phyloP scores from a whole-genome alignment of 2,113 vertebrate genomes.

The Salminus brasiliensis region DNA sequence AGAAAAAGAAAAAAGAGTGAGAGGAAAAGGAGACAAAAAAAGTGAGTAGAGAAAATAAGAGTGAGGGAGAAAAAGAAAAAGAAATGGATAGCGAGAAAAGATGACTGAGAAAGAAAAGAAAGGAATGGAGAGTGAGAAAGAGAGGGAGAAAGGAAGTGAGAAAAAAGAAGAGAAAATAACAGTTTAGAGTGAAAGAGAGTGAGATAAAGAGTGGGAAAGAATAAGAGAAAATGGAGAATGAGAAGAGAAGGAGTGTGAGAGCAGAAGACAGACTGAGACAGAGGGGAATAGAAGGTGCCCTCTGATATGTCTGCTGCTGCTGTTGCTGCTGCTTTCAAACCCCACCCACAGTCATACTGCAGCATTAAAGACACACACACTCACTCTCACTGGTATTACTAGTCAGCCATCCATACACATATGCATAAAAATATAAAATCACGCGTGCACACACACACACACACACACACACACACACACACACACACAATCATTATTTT shows the following conservation, averaged over 20 bases:
- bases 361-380: neutral
- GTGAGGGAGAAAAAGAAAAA: no score
- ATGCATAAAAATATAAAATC: neutral
- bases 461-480: constrained; percentile 8
- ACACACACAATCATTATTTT: constrained; percentile 1
- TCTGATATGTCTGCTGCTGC: constrained; percentile 54
- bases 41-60: no score
- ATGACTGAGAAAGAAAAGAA: neutral
- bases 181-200: neutral
- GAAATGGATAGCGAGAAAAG: no score
- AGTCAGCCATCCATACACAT: neutral
- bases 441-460: constrained; percentile 8
- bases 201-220: constrained; percentile 18
- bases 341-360: constrained; percentile 13
- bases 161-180: no score
- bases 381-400: neutral
- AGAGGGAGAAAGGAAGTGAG: neutral
- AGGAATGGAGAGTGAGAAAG: constrained; percentile 16
- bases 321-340: constrained; percentile 44
- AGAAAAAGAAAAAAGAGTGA: no score
- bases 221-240: no score
- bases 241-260: neutral
- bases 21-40: no score
- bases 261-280: no score
- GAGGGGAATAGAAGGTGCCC: neutral